Evolutionary conservation across 2,888 invertebrate species (phyloP), one percentile per base, ranked within the genome.

Genomic region (Ormyrus pomaceus): DNA sequence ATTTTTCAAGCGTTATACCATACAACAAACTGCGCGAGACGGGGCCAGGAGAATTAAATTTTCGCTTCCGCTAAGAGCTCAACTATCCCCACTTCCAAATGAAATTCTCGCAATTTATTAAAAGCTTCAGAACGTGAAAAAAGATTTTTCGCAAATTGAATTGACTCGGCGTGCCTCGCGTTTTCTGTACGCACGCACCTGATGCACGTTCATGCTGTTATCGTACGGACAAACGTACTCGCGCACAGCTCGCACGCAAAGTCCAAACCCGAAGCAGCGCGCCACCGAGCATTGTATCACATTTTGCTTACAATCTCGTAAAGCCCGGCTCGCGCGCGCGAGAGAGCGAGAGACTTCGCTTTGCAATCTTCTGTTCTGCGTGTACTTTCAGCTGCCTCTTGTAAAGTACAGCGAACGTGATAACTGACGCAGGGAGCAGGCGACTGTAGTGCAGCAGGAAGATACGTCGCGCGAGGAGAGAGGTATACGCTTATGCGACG

Each of bases 221-320:
- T 50, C 10, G n/a, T 4, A 48, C 2, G 6, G n/a, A 64, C 3
- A 50, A 2, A 9, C 1, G 46, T 9, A 10, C 56, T 4, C 46
- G n/a, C 13, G 53, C 13, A 64, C 34, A 45, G 13, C 55, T 45
- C 11, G 9, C 0, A 45, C 34, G 45, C 55, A n/a, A 68, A 61
- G 61, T 53, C 56, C 56, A 77, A 77, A 77, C 62, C 53, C 53
- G 69, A 66, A 50, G 50, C 58, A 59, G 58, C n/a, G 59, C 45
- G 59, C 59, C 68, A 53, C 65, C 8, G 53, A 74, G 65, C 48
- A 19, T 55, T 55, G 19, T 55, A 46, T 34, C 51, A 77, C 46
- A 77, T 77, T 77, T 77, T 34, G 48, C 48, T 72, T 72, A 72
- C 53, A 66, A 77, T 66, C 58, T 77, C 65, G 48, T 59, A 59